Evolutionary conservation across 2,888 invertebrate species (phyloP).

Genomic region (Melinaea marsaeus): DNA sequence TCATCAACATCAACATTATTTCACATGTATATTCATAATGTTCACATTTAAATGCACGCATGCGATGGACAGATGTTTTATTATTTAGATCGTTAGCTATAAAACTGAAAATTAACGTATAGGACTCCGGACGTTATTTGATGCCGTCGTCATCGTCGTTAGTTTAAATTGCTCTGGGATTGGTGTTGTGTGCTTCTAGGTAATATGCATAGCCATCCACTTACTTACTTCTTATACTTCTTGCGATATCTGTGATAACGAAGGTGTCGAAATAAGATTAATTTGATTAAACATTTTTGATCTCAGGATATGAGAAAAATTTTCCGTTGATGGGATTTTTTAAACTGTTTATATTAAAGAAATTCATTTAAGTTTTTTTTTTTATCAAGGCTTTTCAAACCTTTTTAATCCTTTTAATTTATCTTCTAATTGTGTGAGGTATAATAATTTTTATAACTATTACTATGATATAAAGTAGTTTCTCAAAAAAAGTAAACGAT

Average conservation of each 20-base stretch:
- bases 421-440: too few species aligned
- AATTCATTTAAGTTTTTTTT: too few species aligned
- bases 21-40: slow-evolving; percentile 8
- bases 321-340: too few species aligned
- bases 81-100: slow-evolving; percentile 46
- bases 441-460: too few species aligned
- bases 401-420: too few species aligned
- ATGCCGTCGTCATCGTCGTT: not conserved
- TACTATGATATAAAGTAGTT: too few species aligned
- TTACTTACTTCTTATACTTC: not conserved
- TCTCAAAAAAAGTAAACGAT: not conserved
- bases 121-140: not conserved
- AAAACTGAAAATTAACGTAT: slow-evolving; percentile 36
- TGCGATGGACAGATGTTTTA: slow-evolving; percentile 43
- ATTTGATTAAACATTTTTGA: too few species aligned
- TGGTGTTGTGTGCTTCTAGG: not conserved
- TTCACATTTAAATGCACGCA: slow-evolving; percentile 18
- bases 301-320: too few species aligned
- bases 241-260: not conserved
- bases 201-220: not conserved
- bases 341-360: too few species aligned
- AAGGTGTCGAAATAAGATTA: too few species aligned
- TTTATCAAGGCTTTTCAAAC: too few species aligned
- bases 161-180: not conserved
- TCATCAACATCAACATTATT: not conserved